These are phyloP conservation scores for Ascaphus truei DNA, from an alignment of 2,113 vertebrate species.

Conservation along the genomic window DNA sequence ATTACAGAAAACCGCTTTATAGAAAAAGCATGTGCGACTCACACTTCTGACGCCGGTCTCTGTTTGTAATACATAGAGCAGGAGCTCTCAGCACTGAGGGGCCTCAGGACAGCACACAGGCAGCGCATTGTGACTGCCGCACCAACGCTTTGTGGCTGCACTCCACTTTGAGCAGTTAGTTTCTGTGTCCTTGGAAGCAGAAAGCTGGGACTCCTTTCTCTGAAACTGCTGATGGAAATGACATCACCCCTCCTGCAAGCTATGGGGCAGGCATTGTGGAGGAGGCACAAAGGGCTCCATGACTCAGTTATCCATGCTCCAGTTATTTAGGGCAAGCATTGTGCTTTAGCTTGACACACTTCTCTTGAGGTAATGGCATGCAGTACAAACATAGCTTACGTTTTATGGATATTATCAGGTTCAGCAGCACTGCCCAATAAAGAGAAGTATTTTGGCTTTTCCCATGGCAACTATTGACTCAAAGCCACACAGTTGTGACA, in stretches of 20 bases:
- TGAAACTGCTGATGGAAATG: slow-evolving; percentile 35
- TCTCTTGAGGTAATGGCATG: slow-evolving; percentile 18
- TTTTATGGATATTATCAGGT: not conserved
- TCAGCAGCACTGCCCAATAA: not conserved
- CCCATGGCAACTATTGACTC: not conserved
- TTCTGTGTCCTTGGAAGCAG: slow-evolving; percentile 29
- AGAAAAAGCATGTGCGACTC: slow-evolving; percentile 34
- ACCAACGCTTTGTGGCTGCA: slow-evolving; percentile 28
- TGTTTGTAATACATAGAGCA: slow-evolving; percentile 50
- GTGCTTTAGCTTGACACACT: slow-evolving; percentile 26
- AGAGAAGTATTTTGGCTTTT: not conserved
- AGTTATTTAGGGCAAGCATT: slow-evolving; percentile 41
- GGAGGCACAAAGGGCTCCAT: slow-evolving; percentile 48
- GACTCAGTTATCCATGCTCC: slow-evolving; percentile 44
- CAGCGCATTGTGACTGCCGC: slow-evolving; percentile 45
- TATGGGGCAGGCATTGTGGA: slow-evolving; percentile 37
- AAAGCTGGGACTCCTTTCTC: slow-evolving; percentile 44
- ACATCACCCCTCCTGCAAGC: slow-evolving; percentile 47
- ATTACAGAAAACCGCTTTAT: not conserved
- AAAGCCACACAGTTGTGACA: too few species aligned
- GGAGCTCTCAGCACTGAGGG: slow-evolving; percentile 44
- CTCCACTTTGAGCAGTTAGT: slow-evolving; percentile 20
- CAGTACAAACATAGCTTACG: slow-evolving; percentile 13
- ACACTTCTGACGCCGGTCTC: slow-evolving; percentile 43
- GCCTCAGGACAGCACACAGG: slow-evolving; percentile 51